A percentile compares a stretch with the other conserved stretches of the same genome.
These are phyloP conservation scores for Sitta europaea DNA, from an alignment of 2,113 vertebrate genomes.

Conservation along the genomic window DNA sequence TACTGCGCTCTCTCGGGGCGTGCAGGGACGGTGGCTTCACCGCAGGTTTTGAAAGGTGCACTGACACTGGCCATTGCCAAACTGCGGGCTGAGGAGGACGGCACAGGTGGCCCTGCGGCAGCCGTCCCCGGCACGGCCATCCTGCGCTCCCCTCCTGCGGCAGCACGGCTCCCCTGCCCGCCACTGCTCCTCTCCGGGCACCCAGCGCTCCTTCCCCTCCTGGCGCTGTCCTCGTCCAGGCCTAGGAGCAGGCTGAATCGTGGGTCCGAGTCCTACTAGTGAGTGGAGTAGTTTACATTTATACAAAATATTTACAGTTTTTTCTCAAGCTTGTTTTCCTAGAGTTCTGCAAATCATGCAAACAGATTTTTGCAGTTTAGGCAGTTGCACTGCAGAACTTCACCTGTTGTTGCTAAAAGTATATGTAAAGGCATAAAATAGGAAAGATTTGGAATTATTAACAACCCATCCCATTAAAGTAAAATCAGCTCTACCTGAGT, in stretches of 20 bases:
- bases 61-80: not conserved
- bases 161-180: not conserved
- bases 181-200: rapidly evolving
- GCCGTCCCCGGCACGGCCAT: rapidly evolving
- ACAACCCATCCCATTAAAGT: not conserved
- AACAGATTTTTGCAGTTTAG: not conserved
- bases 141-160: not conserved
- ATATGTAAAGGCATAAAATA: not conserved
- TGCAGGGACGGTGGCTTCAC: not conserved
- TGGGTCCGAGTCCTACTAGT: not conserved
- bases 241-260: not conserved
- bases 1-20: rapidly evolving
- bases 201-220: not conserved
- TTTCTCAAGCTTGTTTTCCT: constrained; percentile 22
- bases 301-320: constrained; percentile 20
- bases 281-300: not conserved
- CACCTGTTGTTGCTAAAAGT: not conserved
- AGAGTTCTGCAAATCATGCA: not conserved
- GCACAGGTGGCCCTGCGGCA: not conserved
- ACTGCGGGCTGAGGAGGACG: rapidly evolving
- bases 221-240: rapidly evolving
- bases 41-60: not conserved
- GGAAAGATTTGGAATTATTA: not conserved
- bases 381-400: not conserved
- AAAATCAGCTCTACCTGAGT: not conserved